These are phyloP conservation scores for Corythaixoides concolor DNA, from an alignment of 2,113 vertebrate species.

Conservation along the genomic window DNA sequence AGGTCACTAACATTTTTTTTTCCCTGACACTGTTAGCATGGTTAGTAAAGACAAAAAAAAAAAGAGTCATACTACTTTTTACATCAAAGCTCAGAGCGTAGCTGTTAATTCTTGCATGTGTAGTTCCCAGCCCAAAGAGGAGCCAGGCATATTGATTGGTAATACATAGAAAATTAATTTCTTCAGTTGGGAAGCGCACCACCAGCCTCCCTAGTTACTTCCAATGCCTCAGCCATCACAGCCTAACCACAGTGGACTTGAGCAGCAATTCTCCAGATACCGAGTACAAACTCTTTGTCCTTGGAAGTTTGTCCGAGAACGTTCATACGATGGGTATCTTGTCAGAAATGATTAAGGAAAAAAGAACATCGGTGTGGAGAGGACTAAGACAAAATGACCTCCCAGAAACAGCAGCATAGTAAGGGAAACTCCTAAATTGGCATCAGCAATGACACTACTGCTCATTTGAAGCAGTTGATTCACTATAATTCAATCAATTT, in stretches of 20 bases:
- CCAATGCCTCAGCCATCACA: neutral
- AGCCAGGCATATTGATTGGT: neutral
- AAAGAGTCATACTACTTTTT: neutral
- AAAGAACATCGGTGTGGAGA: neutral
- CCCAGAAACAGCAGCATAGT: neutral
- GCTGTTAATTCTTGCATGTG: neutral
- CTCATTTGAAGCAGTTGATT: neutral
- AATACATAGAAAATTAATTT: neutral
- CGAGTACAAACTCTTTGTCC: neutral
- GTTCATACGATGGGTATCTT: accelerated
- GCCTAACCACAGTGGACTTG: neutral
- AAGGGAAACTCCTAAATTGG: neutral
- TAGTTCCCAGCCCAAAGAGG: neutral
- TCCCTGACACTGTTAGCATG: neutral
- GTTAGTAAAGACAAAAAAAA: neutral
- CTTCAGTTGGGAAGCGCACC: neutral
- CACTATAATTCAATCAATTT: neutral
- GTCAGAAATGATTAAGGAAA: neutral
- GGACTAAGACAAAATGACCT: neutral
- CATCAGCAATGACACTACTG: neutral
- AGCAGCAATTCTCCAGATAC: neutral
- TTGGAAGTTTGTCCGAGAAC: neutral
- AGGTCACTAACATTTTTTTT: neutral
- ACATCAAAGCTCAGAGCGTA: neutral
- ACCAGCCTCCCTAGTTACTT: neutral